Conservation (phyloP, 1,140 invertebrate genomes). For the Theocolax elegans region DNA sequence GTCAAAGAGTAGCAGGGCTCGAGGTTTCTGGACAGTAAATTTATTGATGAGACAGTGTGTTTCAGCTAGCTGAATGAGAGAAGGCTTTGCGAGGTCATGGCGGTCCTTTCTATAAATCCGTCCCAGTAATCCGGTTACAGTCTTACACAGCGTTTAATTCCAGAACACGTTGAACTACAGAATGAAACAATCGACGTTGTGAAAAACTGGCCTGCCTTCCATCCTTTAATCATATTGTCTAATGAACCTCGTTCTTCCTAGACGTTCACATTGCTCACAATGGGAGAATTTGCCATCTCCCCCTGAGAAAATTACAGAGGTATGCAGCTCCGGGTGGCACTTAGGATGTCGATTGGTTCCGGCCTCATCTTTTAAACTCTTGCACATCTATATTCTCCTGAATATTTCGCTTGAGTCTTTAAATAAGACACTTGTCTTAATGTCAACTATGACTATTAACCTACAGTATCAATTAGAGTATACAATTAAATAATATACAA, state of each 20-base stretch:
- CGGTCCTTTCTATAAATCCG: slow-evolving; percentile 51
- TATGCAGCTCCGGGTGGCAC: slow-evolving; percentile 68
- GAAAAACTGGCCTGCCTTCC: neutral
- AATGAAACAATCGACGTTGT: neutral
- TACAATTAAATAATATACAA: too few species aligned
- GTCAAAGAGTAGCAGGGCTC: neutral
- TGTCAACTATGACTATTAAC: too few species aligned
- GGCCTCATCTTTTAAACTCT: slow-evolving; percentile 48
- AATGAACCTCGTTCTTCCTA: slow-evolving; percentile 44
- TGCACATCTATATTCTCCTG: neutral
- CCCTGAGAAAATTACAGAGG: slow-evolving; percentile 62
- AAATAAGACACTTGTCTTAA: too few species aligned
- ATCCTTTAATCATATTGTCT: neutral
- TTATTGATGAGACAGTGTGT: slow-evolving; percentile 63
- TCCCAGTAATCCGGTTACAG: slow-evolving; percentile 46
- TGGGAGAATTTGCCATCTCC: slow-evolving; percentile 59
- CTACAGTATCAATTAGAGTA: too few species aligned
- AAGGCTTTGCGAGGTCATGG: slow-evolving; percentile 66
- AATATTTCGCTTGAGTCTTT: neutral
- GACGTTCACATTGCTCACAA: slow-evolving; percentile 56
- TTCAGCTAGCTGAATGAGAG: slow-evolving; percentile 61
- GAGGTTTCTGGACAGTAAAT: slow-evolving; percentile 20
- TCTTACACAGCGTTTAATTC: slow-evolving; percentile 53
- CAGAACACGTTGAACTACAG: neutral
- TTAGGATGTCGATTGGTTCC: slow-evolving; percentile 62